phyloP scores from a whole-genome alignment of 2,888 invertebrate genomes.

The Carpatolechia fugitivella region DNA sequence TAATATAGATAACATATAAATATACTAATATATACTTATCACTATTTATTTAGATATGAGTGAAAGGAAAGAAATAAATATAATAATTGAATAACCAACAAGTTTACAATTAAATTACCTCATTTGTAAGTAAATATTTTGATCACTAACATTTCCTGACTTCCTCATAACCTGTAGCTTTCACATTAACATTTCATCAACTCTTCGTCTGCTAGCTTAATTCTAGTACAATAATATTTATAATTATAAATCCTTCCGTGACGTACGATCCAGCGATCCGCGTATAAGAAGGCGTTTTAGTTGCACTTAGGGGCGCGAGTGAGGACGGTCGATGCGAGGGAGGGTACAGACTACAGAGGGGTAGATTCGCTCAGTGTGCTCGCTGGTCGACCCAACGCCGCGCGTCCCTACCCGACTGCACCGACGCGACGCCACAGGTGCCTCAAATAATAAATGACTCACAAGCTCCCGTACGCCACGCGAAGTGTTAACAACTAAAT shows the following conservation, averaged over 20 bases:
- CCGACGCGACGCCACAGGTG: conserved; percentile 60
- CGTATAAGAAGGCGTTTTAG: conserved; percentile 51
- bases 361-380: conserved; percentile 49
- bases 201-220: too few relatives aligned
- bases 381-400: conserved; percentile 42
- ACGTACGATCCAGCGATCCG: conserved; percentile 25
- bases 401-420: conserved; percentile 31
- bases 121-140: too few relatives aligned
- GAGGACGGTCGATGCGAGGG: conserved; percentile 49
- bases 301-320: conserved; percentile 26
- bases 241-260: background rate
- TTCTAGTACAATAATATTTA: too few relatives aligned
- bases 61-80: too few relatives aligned
- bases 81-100: too few relatives aligned
- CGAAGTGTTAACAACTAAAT: background rate
- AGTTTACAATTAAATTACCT: too few relatives aligned
- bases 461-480: background rate
- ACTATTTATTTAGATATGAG: too few relatives aligned
- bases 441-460: conserved; percentile 27
- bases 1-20: too few relatives aligned
- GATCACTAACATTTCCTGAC: too few relatives aligned
- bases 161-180: too few relatives aligned
- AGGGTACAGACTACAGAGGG: conserved; percentile 32
- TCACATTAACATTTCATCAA: too few relatives aligned
- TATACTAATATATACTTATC: too few relatives aligned